phyloP scores from a whole-genome alignment of 2,888 invertebrate genomes.

The Axea sp. region DNA sequence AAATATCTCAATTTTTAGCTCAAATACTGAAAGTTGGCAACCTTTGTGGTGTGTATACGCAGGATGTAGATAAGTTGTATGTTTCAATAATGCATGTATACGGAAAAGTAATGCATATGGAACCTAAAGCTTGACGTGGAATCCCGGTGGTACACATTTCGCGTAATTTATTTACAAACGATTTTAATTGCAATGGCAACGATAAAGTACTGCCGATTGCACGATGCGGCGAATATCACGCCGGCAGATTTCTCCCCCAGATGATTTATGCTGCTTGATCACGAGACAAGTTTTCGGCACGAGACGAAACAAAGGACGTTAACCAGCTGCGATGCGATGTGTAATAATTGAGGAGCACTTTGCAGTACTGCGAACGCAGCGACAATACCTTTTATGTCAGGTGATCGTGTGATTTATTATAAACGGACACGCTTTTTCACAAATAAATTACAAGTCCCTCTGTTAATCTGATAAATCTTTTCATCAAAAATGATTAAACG shows the following conservation, averaged over 20 bases:
- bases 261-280: slow-evolving; percentile 65
- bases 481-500: slow-evolving; percentile 24
- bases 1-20: too few relatives aligned
- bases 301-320: slow-evolving; percentile 62
- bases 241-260: slow-evolving; percentile 65
- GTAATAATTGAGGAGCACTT: slow-evolving; percentile 51
- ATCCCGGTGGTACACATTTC: too few relatives aligned
- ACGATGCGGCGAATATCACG: slow-evolving; percentile 62
- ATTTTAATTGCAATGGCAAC: slow-evolving; percentile 64
- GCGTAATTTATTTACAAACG: too few relatives aligned
- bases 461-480: slow-evolving; percentile 43
- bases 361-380: slow-evolving; percentile 12
- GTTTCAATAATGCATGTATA: too few relatives aligned
- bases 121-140: too few relatives aligned
- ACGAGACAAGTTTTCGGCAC: slow-evolving; percentile 64
- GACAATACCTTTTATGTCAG: slow-evolving; percentile 49
- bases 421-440: slow-evolving; percentile 18
- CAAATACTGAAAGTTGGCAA: too few relatives aligned
- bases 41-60: too few relatives aligned
- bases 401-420: slow-evolving; percentile 48
- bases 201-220: slow-evolving; percentile 63
- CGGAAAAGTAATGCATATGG: too few relatives aligned
- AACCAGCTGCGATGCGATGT: slow-evolving; percentile 45
- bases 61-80: too few relatives aligned
- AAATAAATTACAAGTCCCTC: slow-evolving; percentile 11